Conservation (phyloP, 2,113 vertebrate species). For the Ameiurus melas region DNA sequence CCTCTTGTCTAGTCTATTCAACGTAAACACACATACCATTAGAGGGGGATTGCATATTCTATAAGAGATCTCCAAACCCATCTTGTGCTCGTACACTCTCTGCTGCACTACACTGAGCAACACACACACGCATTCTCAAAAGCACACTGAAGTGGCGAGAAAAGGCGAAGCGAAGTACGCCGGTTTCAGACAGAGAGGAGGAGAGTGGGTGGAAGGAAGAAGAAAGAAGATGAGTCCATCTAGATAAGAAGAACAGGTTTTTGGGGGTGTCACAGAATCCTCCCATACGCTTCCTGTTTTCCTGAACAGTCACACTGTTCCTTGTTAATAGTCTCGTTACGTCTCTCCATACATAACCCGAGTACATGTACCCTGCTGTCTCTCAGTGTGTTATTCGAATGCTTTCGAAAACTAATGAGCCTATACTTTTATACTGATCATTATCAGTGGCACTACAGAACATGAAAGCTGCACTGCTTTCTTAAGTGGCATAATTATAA, state of each 20-base stretch:
- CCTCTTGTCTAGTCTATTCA: neutral
- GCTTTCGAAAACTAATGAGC: neutral
- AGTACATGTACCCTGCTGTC: neutral
- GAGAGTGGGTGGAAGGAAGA: neutral
- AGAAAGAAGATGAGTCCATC: neutral
- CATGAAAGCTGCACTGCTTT: neutral
- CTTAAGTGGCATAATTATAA: neutral
- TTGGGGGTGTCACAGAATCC: neutral
- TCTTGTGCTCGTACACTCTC: slow-evolving; percentile 17
- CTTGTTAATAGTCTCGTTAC: neutral
- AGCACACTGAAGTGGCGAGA: slow-evolving; percentile 44
- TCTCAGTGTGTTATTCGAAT: neutral
- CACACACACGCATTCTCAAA: neutral
- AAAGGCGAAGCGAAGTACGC: neutral
- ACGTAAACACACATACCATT: neutral
- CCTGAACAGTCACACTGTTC: neutral
- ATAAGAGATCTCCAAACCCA: slow-evolving; percentile 5
- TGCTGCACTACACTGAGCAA: slow-evolving; percentile 34
- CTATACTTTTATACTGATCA: neutral
- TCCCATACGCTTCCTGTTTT: neutral
- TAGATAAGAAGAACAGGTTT: slow-evolving; percentile 5
- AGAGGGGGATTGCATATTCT: neutral
- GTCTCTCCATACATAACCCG: neutral
- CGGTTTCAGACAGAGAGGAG: neutral
- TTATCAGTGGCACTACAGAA: neutral